Conservation (phyloP, 2,113 vertebrate species). For the Fregata magnificens region DNA sequence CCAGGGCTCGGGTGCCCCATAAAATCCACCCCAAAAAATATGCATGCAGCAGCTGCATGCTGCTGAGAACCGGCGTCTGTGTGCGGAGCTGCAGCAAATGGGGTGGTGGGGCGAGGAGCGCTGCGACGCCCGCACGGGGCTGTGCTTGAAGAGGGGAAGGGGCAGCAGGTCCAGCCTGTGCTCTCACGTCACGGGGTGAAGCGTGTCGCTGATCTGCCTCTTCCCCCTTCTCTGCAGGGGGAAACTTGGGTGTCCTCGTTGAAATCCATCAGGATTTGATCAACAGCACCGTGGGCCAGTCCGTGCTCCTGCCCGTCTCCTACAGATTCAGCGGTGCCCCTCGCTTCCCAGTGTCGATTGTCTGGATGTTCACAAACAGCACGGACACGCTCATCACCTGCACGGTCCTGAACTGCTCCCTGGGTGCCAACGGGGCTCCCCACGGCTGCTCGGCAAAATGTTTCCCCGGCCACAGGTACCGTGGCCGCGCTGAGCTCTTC, state of each 20-base stretch:
- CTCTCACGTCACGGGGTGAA: too few species aligned
- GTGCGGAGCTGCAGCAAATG: too few species aligned
- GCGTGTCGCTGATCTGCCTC: too few species aligned
- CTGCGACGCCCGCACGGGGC: too few species aligned
- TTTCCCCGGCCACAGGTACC: accelerated
- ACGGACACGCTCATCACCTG: accelerated
- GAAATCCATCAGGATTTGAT: not conserved
- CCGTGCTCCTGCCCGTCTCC: not conserved
- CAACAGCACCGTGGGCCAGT: not conserved
- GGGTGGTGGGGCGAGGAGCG: too few species aligned
- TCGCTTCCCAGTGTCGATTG: accelerated
- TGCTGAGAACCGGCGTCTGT: too few species aligned
- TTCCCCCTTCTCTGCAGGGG: too few species aligned
- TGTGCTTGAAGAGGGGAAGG: too few species aligned
- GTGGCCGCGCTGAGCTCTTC: accelerated
- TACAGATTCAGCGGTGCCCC: accelerated
- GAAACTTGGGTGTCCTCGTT: not conserved
- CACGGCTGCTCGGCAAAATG: accelerated
- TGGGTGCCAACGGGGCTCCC: not conserved
- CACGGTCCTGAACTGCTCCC: accelerated
- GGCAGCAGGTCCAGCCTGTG: too few species aligned
- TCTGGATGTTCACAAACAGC: accelerated
- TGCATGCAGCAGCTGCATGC: too few species aligned
- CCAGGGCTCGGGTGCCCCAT: too few species aligned
- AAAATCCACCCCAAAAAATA: too few species aligned